These are phyloP conservation scores for Coregonus suidteri DNA, from an alignment of 2,797 vertebrate species.

Conservation along the genomic window DNA sequence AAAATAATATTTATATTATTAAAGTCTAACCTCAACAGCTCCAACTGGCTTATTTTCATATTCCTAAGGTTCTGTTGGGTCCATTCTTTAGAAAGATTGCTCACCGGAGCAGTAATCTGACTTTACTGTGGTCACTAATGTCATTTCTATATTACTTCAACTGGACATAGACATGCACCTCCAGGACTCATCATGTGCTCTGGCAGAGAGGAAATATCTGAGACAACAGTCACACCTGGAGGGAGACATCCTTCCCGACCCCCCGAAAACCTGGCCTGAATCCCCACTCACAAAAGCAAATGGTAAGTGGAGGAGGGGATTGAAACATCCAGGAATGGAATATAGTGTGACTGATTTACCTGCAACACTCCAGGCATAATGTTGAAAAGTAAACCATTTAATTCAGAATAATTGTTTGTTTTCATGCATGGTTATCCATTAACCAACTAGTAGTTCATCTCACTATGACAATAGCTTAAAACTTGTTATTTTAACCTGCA, in stretches of 20 bases:
- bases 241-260: neutral
- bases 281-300: neutral
- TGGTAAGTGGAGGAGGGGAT: neutral
- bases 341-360: neutral
- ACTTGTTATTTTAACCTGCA: neutral
- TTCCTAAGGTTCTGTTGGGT: neutral
- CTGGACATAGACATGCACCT: neutral
- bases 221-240: neutral
- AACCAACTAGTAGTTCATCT: constrained; percentile 25
- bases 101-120: neutral
- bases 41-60: neutral
- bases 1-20: neutral
- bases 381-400: neutral
- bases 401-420: neutral
- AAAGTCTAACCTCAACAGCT: no score
- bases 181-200: neutral
- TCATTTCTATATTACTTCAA: neutral
- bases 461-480: neutral
- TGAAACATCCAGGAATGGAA: neutral
- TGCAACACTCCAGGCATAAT: neutral
- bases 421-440: constrained; percentile 3
- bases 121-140: neutral
- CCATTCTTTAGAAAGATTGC: neutral
- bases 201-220: neutral
- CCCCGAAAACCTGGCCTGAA: neutral